Conservation (phyloP, 2,797 vertebrate genomes). For the Coluber constrictor region DNA sequence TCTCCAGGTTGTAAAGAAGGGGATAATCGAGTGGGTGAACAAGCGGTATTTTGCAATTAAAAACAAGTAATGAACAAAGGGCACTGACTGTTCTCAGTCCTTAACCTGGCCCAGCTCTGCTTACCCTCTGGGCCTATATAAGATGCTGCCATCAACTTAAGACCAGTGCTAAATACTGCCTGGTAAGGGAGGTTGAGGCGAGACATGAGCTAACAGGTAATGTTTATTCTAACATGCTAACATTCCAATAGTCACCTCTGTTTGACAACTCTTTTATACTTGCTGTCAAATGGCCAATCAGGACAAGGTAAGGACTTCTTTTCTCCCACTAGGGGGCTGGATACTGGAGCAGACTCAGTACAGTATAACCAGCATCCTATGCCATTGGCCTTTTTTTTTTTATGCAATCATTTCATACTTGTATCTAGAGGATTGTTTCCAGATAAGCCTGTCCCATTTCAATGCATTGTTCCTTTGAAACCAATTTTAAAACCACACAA, state of each 20-base stretch:
- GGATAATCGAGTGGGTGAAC: slow-evolving; percentile 5
- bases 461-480: background rate
- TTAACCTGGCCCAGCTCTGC: background rate
- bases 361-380: background rate
- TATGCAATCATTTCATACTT: background rate
- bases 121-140: background rate
- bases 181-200: no score
- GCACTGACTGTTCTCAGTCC: slow-evolving; percentile 20
- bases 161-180: background rate
- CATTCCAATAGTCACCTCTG: no score
- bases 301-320: no score
- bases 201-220: no score
- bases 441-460: background rate
- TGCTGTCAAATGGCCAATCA: no score
- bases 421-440: background rate
- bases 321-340: no score
- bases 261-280: no score
- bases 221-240: no score
- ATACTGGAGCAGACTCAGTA: no score
- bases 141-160: background rate
- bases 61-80: slow-evolving; percentile 38
- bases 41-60: slow-evolving; percentile 26
- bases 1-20: slow-evolving; percentile 12
- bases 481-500: background rate
- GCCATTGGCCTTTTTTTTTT: background rate